phyloP scores from a whole-genome alignment of 2,797 vertebrate genomes.

The Scarus forsteni region DNA sequence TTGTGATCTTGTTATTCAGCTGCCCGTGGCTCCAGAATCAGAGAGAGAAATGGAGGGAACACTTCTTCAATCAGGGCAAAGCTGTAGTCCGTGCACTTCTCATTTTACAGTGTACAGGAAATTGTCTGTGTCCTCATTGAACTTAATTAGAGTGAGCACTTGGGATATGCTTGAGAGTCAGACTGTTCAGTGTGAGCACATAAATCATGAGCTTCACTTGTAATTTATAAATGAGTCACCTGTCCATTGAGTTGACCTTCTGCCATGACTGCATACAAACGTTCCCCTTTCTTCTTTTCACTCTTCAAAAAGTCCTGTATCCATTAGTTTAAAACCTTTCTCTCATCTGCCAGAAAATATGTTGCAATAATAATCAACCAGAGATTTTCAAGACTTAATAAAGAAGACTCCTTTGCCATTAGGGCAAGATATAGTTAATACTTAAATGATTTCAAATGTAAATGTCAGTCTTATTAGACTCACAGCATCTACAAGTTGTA shows the following conservation, averaged over 20 bases:
- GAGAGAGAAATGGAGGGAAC: too few species aligned
- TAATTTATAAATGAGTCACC: conserved; percentile 13
- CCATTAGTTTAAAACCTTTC: neutral
- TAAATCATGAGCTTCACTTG: too few species aligned
- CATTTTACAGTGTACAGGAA: too few species aligned
- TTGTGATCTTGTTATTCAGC: too few species aligned
- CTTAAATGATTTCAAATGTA: neutral
- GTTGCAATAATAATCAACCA: neutral
- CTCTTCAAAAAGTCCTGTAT: neutral
- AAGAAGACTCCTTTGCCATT: neutral
- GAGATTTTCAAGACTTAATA: neutral
- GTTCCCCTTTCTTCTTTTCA: neutral
- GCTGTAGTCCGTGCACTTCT: too few species aligned
- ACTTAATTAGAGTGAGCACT: too few species aligned
- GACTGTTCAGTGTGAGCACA: too few species aligned
- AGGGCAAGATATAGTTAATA: neutral
- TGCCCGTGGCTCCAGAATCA: too few species aligned
- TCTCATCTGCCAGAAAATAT: neutral
- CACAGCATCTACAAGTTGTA: neutral
- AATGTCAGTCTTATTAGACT: conserved; percentile 5
- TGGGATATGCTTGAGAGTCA: too few species aligned
- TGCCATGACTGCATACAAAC: conserved; percentile 16
- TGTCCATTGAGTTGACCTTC: conserved; percentile 17
- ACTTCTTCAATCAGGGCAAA: too few species aligned
- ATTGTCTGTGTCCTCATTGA: too few species aligned